Evolutionary conservation across 2,888 invertebrate species (phyloP), one percentile per base, ranked within the genome.

Genomic region (Ganaspis brasiliensis): DNA sequence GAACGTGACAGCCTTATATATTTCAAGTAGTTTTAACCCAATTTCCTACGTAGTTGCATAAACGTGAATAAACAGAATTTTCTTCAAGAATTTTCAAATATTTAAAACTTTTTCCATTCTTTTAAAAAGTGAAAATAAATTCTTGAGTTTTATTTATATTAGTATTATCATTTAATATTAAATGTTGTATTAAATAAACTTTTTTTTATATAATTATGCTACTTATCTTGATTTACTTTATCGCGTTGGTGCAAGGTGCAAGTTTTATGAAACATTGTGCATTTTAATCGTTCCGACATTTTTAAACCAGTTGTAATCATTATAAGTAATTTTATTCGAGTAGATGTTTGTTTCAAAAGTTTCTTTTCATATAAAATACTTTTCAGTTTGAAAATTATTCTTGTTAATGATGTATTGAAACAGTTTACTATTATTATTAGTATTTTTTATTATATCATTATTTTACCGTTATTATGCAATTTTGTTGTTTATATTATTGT

Each of bases 1-100:
- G 45, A 40, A 67, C 45, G 67, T 67, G 67, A 67, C 67, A 37
- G 37, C 19, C 24, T 45, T 67, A 45, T 31, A 6, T 19, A 67
- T 67, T 67, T 45, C 67, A 67, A 67, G 67, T 67, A 67, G 45
- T 67, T 67, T 67, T 67, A 67, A 67, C 67, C 67, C 67, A 49
- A 67, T 67, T 67, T 21, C 9, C 26, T 49, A 45, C 24, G 24
- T 49, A 67, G 45, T 67, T 67, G 67, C 67, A 49, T 67, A 67
- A 67, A 67, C 63, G 24, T 70, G 59, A 59, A 56, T 72, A 55
- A 72, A 72, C 37, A 55, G 31, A 55, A 16, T 49, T 49, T 16
- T n/a, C 2, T 35, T 31, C 26, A 31, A 14, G 1, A 72, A 35
- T 26, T 37, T 55, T 70, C n/a, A n/a, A 35, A 14, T 31, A 55